A percentile compares a stretch with the other conserved stretches of the same genome.
Conservation (phyloP, 1,140 invertebrate species). For the Goniozus legneri region DNA sequence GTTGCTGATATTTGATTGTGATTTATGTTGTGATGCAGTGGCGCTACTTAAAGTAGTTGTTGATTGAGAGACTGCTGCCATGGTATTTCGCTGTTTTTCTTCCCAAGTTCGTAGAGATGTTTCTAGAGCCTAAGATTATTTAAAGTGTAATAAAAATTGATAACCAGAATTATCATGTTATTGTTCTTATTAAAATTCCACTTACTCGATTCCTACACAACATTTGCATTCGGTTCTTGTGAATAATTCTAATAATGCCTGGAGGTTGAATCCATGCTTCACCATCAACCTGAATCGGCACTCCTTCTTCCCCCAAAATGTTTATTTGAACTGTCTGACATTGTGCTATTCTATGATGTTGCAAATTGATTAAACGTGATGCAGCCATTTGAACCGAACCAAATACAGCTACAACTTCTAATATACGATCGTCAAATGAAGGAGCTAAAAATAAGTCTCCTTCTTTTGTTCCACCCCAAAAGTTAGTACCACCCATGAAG, state of each 20-base stretch:
- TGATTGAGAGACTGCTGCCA: slow-evolving; percentile 45
- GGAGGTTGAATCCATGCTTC: slow-evolving; percentile 98
- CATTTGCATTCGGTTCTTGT: slow-evolving; percentile 97
- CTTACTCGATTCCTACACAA: slow-evolving; percentile 80
- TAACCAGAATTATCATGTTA: too few relatives aligned
- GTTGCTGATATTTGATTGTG: slow-evolving; percentile 25
- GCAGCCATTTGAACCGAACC: slow-evolving; percentile 97
- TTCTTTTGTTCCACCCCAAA: slow-evolving; percentile 91
- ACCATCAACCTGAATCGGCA: slow-evolving; percentile 92
- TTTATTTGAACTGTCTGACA: slow-evolving; percentile 94
- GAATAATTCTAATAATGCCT: slow-evolving; percentile 90
- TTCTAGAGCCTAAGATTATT: slow-evolving; percentile 68
- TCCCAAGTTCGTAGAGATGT: slow-evolving; percentile 88
- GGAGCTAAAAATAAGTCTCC: slow-evolving; percentile 85
- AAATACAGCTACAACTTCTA: slow-evolving; percentile 95
- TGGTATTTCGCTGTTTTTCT: slow-evolving; percentile 78
- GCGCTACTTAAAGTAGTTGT: slow-evolving; percentile 39
- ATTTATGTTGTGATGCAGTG: slow-evolving; percentile 32
- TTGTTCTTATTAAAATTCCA: slow-evolving; percentile 17
- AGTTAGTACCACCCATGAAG: slow-evolving; percentile 98
- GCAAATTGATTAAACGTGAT: slow-evolving; percentile 88
- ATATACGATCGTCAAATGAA: slow-evolving; percentile 87
- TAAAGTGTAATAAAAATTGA: slow-evolving; percentile 1
- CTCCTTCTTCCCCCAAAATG: slow-evolving; percentile 84
- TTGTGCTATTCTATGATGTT: slow-evolving; percentile 95